A percentile compares a stretch with the other conserved stretches of the same genome.
Conservation (phyloP, 1,140 invertebrate genomes). For the Drosophila obscura region DNA sequence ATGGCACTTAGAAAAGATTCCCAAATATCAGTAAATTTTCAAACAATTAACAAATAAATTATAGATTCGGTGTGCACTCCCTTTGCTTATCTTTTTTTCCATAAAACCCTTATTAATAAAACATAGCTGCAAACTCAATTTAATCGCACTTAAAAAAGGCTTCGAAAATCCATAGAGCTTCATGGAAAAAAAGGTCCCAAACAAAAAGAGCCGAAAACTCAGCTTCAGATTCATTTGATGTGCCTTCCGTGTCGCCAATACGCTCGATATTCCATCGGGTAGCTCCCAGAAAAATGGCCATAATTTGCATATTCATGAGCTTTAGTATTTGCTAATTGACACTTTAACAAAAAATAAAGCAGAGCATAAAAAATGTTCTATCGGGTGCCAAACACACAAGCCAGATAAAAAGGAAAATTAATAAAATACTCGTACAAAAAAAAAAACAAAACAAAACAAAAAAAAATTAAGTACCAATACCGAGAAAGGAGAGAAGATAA, state of each 20-base stretch:
- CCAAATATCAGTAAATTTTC: too few species aligned
- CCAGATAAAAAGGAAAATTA: constrained; percentile 64
- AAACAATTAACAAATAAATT: too few species aligned
- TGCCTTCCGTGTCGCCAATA: constrained; percentile 15
- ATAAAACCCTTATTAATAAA: too few species aligned
- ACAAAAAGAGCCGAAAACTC: background rate
- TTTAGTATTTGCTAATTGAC: constrained; percentile 80
- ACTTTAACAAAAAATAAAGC: constrained; percentile 63
- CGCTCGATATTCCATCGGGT: constrained; percentile 4
- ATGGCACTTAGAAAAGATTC: too few species aligned
- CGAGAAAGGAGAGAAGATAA: background rate
- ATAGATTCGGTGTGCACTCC: too few species aligned
- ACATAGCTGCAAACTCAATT: too few species aligned
- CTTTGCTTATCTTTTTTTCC: background rate
- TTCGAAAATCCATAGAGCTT: background rate
- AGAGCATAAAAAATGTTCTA: constrained; percentile 32
- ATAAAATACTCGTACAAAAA: constrained; percentile 59
- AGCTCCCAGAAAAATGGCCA: constrained; percentile 34
- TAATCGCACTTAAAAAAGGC: background rate
- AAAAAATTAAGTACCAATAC: constrained; percentile 26
- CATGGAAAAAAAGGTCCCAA: background rate
- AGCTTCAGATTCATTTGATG: background rate
- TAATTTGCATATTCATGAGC: constrained; percentile 80
- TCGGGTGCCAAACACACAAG: constrained; percentile 28
- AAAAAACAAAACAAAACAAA: background rate